Percentiles rank a stretch among this genome's conserved stretches.
These are phyloP conservation scores for Phaonia tiefii DNA, from an alignment of 2,888 invertebrate genomes.

Conservation along the genomic window DNA sequence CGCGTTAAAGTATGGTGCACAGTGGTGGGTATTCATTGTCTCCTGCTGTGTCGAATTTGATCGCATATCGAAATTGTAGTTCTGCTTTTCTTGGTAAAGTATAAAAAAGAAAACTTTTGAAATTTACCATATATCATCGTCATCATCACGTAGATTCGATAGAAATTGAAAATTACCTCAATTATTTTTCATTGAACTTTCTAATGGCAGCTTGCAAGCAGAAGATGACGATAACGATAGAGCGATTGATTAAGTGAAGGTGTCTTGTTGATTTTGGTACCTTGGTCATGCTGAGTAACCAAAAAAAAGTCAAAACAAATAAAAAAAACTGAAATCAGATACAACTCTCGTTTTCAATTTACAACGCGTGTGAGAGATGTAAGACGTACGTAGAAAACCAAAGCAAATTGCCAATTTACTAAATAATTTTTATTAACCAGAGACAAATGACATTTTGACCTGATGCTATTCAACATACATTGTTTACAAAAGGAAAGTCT, in stretches of 20 bases:
- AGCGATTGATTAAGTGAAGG: slow-evolving; percentile 41
- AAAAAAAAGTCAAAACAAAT: background rate
- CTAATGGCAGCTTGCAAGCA: slow-evolving; percentile 47
- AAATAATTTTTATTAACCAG: background rate
- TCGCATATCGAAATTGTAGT: slow-evolving; percentile 43
- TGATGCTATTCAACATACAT: background rate
- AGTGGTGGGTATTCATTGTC: slow-evolving; percentile 18
- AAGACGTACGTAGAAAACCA: background rate
- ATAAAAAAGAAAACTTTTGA: background rate
- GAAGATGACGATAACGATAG: slow-evolving; percentile 27
- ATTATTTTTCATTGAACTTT: slow-evolving; percentile 64
- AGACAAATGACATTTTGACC: slow-evolving; percentile 4
- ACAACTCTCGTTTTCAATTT: slow-evolving; percentile 20
- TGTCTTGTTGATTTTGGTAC: slow-evolving; percentile 12
- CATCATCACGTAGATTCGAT: slow-evolving; percentile 46
- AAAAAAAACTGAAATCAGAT: background rate
- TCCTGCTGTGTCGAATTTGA: slow-evolving; percentile 38
- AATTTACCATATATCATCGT: slow-evolving; percentile 34
- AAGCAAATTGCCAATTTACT: slow-evolving; percentile 20
- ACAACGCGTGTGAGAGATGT: slow-evolving; percentile 11
- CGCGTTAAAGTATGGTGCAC: background rate
- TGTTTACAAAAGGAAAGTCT: no score
- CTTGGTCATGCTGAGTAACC: slow-evolving; percentile 47
- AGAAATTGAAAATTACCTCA: slow-evolving; percentile 58
- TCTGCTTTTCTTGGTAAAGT: slow-evolving; percentile 19